These are phyloP conservation scores for Melierax canorus DNA, from an alignment of 2,113 vertebrate genomes.

Conservation along the genomic window DNA sequence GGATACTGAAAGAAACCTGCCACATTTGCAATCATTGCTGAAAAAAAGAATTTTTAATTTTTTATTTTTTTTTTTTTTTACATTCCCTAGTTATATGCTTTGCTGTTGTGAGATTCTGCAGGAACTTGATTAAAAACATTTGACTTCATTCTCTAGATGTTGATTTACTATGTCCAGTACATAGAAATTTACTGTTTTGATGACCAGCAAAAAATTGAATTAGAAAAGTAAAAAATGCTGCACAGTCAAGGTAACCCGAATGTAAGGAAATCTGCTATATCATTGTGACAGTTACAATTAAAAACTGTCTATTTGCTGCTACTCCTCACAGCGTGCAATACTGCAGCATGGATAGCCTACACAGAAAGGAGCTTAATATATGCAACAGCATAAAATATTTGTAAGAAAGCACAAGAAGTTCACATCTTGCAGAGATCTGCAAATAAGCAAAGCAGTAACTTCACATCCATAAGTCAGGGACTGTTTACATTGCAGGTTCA, in stretches of 20 bases:
- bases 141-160: not conserved
- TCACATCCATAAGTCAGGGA: not conserved
- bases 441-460: not conserved
- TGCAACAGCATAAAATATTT: not conserved
- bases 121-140: not conserved
- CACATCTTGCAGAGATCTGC: not conserved
- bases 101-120: not conserved
- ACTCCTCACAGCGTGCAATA: not conserved
- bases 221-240: not conserved
- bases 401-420: not conserved
- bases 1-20: not conserved
- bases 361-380: not conserved
- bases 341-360: not conserved
- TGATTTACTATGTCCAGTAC: not conserved
- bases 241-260: not conserved
- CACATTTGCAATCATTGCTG: fast-evolving
- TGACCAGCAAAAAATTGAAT: not conserved
- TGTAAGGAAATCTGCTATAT: not conserved
- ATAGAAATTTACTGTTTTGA: not conserved
- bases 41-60: not conserved
- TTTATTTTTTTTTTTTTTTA: not conserved
- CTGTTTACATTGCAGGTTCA: not conserved
- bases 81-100: not conserved
- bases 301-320: not conserved
- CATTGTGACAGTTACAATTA: not conserved